These are phyloP conservation scores for Pseudomyrmex sp. DNA, from an alignment of 1,140 invertebrate genomes.

Conservation along the genomic window DNA sequence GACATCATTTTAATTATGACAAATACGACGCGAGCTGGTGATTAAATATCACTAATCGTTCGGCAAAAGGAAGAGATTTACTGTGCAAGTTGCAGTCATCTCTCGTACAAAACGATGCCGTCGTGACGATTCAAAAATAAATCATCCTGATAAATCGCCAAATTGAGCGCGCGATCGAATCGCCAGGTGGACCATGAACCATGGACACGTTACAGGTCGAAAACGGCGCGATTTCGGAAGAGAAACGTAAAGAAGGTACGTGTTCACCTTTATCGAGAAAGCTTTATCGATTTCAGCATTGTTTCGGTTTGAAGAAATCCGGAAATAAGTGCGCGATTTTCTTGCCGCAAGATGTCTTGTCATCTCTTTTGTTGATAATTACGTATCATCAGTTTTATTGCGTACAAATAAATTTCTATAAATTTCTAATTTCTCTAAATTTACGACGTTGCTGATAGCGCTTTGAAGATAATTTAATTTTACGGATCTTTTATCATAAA, in stretches of 20 bases:
- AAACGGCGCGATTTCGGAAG: constrained; percentile 34
- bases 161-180: neutral
- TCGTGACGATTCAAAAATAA: constrained; percentile 13
- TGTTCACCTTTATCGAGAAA: neutral
- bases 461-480: too few relatives aligned
- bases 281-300: neutral
- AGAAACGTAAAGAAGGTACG: constrained; percentile 67
- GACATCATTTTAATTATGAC: neutral
- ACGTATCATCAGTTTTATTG: neutral
- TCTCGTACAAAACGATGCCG: too few relatives aligned
- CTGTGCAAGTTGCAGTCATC: too few relatives aligned
- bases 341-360: neutral
- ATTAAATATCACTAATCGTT: neutral
- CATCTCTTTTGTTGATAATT: neutral
- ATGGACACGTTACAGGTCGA: constrained; percentile 59
- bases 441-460: too few relatives aligned
- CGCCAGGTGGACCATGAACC: constrained; percentile 46
- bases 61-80: too few relatives aligned
- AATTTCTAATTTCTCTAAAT: too few relatives aligned
- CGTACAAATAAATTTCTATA: too few relatives aligned
- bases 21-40: neutral
- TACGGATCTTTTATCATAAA: too few relatives aligned
- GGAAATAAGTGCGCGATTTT: neutral
- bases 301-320: neutral
- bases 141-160: neutral